Percentiles rank a stretch among this genome's conserved stretches.
Conservation (phyloP, 2,113 vertebrate genomes). For the Mastomys natalensis region DNA sequence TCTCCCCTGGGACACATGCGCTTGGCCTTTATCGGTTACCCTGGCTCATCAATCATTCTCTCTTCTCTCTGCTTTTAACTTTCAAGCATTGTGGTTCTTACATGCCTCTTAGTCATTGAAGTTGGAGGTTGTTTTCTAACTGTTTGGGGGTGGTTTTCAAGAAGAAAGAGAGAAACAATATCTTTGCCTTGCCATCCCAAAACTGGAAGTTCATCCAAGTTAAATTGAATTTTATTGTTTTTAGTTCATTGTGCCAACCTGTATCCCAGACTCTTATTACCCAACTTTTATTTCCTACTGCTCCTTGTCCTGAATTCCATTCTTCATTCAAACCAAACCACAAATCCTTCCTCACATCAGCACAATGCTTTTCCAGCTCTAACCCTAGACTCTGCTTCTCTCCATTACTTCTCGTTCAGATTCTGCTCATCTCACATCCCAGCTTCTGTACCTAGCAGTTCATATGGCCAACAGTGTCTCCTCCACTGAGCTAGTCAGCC, state of each 20-base stretch:
- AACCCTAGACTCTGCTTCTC: conserved; percentile 22
- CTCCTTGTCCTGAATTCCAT: conserved; percentile 62
- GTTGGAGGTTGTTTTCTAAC: conserved; percentile 49
- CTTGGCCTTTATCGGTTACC: background rate
- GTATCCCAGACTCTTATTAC: conserved; percentile 68
- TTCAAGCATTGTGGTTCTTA: conserved; percentile 6
- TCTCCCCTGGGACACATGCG: background rate
- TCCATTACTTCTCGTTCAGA: background rate
- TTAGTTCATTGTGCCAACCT: conserved; percentile 68
- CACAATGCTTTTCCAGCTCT: conserved; percentile 21
- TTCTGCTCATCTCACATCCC: background rate
- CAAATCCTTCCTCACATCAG: conserved; percentile 38
- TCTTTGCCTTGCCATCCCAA: conserved; percentile 57
- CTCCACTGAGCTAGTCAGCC: background rate
- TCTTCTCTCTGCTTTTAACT: conserved; percentile 60
- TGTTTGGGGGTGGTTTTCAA: conserved; percentile 62
- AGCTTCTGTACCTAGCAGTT: background rate
- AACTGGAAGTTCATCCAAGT: conserved; percentile 64
- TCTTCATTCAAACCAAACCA: conserved; percentile 67
- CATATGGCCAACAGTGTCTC: background rate
- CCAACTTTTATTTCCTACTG: conserved; percentile 62
- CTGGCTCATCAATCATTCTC: conserved; percentile 14
- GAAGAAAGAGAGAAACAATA: conserved; percentile 1
- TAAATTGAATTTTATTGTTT: conserved; percentile 73
- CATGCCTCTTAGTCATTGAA: conserved; percentile 49